A percentile compares a stretch with the other conserved stretches of the same genome.
Evolutionary conservation across 2,113 vertebrate species (phyloP).

Genomic region (Lycaon pictus): DNA sequence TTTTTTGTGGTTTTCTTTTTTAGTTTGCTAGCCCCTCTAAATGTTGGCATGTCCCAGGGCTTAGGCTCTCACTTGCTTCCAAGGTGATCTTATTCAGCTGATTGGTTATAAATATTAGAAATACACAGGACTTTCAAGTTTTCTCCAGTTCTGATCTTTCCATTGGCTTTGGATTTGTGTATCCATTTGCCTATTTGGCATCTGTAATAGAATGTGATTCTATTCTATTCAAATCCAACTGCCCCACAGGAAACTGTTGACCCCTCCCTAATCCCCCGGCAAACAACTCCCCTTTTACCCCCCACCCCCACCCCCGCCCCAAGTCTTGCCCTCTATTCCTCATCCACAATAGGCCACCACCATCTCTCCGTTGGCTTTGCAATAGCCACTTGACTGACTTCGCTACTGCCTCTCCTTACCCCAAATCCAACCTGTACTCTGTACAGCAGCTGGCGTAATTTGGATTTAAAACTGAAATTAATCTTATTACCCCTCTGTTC

Average conservation of each 20-base stretch:
- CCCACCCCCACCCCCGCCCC: rapidly evolving
- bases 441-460: background rate
- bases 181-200: background rate
- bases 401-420: background rate
- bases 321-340: background rate
- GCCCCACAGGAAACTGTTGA: background rate
- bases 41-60: background rate
- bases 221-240: background rate
- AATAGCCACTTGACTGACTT: background rate
- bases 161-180: background rate
- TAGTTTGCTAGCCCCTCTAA: background rate
- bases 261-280: background rate
- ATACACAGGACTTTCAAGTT: background rate
- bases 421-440: background rate
- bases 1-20: background rate
- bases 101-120: background rate
- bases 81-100: background rate
- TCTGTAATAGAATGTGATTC: background rate
- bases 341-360: background rate
- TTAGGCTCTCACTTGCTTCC: background rate
- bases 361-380: background rate
- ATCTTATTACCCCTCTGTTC: background rate
- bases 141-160: slow-evolving; percentile 4
- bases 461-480: background rate
- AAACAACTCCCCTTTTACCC: too few species aligned